Evolutionary conservation across 2,113 vertebrate genomes (phyloP).

Genomic region (Periophthalmus modestus): DNA sequence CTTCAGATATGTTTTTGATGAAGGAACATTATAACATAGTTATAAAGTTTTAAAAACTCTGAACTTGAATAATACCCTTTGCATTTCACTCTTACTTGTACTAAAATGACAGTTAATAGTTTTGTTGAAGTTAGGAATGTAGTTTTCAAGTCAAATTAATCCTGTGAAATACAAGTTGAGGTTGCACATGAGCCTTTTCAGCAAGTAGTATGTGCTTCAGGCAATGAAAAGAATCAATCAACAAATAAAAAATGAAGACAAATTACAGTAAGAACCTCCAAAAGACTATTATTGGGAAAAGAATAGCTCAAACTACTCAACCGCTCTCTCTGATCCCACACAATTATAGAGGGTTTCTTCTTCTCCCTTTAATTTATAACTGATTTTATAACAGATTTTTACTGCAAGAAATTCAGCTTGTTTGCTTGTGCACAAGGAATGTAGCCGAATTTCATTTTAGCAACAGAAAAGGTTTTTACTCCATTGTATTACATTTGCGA

Average conservation of each 20-base stretch:
- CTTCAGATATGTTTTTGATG: too few species aligned
- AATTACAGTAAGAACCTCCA: background rate
- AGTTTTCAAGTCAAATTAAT: background rate
- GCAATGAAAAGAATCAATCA: background rate
- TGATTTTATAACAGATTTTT: too few species aligned
- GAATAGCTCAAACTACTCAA: background rate
- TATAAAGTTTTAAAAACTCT: too few species aligned
- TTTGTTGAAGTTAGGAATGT: background rate
- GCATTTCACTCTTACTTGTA: background rate
- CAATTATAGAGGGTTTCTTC: background rate
- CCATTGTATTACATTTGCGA: too few species aligned
- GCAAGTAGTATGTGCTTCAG: background rate
- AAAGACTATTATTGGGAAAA: background rate
- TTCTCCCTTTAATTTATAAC: background rate
- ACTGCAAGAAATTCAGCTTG: too few species aligned
- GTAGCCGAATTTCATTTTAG: too few species aligned
- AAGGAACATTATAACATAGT: too few species aligned
- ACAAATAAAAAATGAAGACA: background rate
- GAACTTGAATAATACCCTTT: background rate
- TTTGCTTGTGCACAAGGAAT: too few species aligned
- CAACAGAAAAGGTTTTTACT: too few species aligned
- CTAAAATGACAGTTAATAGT: background rate
- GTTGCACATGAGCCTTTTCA: background rate
- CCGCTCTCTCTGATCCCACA: too few species aligned
- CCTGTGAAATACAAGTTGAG: background rate